Conservation (phyloP, 2,888 invertebrate genomes). For the Beris chalybata region DNA sequence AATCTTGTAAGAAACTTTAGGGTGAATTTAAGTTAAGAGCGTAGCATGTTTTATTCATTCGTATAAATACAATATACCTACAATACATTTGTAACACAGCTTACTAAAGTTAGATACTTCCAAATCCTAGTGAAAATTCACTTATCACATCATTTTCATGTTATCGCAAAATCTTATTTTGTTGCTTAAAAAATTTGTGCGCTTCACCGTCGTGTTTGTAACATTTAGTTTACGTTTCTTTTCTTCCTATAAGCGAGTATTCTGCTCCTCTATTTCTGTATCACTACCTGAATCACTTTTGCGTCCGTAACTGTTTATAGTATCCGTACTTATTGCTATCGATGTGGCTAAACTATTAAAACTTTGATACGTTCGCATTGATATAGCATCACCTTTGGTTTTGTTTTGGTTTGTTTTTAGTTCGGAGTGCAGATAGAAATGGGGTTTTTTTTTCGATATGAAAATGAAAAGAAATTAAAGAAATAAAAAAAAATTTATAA, state of each 20-base stretch:
- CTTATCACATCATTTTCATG: too few species aligned
- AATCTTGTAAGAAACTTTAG: too few species aligned
- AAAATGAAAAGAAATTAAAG: background rate
- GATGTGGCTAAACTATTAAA: slow-evolving; percentile 57
- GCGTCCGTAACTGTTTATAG: slow-evolving; percentile 50
- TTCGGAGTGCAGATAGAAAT: slow-evolving; percentile 3
- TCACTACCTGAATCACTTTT: slow-evolving; percentile 40
- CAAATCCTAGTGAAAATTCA: too few species aligned
- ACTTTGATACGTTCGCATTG: slow-evolving; percentile 57
- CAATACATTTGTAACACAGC: too few species aligned
- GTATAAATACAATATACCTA: too few species aligned
- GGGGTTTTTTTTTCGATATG: slow-evolving; percentile 16
- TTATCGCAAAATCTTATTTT: too few species aligned
- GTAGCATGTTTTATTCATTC: too few species aligned
- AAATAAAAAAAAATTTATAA: background rate
- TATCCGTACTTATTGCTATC: slow-evolving; percentile 54
- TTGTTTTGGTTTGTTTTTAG: background rate
- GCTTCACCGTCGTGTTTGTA: background rate
- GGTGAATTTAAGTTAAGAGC: too few species aligned
- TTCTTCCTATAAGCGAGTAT: slow-evolving; percentile 48
- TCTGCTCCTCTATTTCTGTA: slow-evolving; percentile 51
- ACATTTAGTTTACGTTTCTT: background rate
- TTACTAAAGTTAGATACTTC: too few species aligned
- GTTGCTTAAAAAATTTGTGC: too few species aligned
- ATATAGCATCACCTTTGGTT: slow-evolving; percentile 54